These are phyloP conservation scores for Adoxophyes honmai DNA, from an alignment of 1,140 invertebrate genomes.

Conservation along the genomic window DNA sequence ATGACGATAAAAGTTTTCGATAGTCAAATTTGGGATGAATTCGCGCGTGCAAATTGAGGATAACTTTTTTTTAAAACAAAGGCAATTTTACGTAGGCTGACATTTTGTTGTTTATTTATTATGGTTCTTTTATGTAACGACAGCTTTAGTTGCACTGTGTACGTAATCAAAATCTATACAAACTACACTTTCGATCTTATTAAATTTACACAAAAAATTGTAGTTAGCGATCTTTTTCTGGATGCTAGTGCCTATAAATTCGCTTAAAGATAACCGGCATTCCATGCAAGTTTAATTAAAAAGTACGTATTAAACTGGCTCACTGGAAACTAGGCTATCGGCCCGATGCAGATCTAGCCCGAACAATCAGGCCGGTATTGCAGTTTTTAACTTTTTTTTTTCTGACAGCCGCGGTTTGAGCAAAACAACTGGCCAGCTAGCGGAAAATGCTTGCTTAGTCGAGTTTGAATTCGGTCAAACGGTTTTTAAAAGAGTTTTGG, in stretches of 20 bases:
- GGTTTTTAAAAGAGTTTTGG: not conserved
- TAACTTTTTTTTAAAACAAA: too few relatives aligned
- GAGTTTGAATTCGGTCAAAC: not conserved
- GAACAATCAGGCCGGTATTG: constrained; percentile 8
- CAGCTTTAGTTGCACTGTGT: too few relatives aligned
- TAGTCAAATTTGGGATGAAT: not conserved
- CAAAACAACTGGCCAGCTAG: not conserved
- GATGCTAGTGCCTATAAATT: too few relatives aligned
- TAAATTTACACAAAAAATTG: too few relatives aligned
- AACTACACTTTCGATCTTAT: too few relatives aligned
- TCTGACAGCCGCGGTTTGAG: constrained; percentile 5
- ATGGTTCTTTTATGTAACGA: too few relatives aligned
- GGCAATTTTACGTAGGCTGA: too few relatives aligned
- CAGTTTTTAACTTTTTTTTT: constrained; percentile 10
- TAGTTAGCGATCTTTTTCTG: too few relatives aligned
- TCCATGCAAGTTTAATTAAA: constrained; percentile 3
- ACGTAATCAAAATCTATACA: too few relatives aligned
- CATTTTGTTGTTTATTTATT: too few relatives aligned
- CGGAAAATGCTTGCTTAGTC: not conserved
- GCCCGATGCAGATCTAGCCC: not conserved
- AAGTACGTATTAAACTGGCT: not conserved
- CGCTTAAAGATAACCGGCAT: too few relatives aligned
- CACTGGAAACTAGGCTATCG: constrained; percentile 1
- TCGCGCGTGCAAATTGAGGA: not conserved
- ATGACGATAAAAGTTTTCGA: not conserved